Conservation (phyloP, 2,888 invertebrate species). For the Pollenia griseotomentosa region DNA sequence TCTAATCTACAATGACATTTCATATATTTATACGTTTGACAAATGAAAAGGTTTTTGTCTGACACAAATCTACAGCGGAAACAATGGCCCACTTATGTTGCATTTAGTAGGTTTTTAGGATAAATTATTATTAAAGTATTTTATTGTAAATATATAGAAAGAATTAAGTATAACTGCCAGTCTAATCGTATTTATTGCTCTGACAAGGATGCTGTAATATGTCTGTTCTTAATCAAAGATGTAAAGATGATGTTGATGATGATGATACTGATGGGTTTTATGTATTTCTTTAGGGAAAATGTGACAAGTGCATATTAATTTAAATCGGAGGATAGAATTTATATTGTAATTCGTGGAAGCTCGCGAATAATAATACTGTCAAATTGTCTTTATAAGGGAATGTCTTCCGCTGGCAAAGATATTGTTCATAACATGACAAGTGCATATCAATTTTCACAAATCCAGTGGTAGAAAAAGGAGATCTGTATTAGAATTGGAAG, state of each 20-base stretch:
- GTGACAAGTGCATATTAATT: background rate
- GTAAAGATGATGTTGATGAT: no score
- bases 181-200: conserved; percentile 33
- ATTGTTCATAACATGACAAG: no score
- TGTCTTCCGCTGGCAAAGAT: no score
- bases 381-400: no score
- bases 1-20: conserved; percentile 15
- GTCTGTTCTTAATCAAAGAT: conserved; percentile 1
- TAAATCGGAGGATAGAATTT: background rate
- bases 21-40: conserved; percentile 12
- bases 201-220: conserved; percentile 16
- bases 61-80: conserved; percentile 38
- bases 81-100: conserved; percentile 27
- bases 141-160: no score
- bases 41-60: conserved; percentile 35
- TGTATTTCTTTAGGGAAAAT: background rate
- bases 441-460: no score
- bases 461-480: no score
- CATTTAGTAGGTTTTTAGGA: conserved; percentile 53
- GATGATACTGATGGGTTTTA: background rate
- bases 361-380: no score
- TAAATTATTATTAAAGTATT: conserved; percentile 13
- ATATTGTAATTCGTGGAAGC: no score
- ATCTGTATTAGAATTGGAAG: no score
- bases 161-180: conserved; percentile 11